Evolutionary conservation across 2,797 vertebrate species (phyloP), one percentile per base, ranked within the genome.

Genomic region (Okamejei kenojei): DNA sequence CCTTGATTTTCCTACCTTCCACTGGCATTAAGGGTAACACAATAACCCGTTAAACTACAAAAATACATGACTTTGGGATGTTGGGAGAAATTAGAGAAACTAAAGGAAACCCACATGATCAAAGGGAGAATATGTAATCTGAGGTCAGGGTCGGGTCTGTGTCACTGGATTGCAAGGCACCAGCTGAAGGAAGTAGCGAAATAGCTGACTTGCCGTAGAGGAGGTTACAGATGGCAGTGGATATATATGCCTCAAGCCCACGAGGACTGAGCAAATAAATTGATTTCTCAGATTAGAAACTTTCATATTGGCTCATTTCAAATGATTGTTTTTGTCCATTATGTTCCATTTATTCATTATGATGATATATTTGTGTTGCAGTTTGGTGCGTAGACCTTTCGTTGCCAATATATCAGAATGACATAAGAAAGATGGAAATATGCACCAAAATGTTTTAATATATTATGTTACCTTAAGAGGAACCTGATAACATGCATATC

Each of bases 261-360:
- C 29, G 15, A 74, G 38, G 26, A 45, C 58, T 92, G 90, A 92
- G 23, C 45, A 68, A 92, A 92, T 29, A 23, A 92, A 76, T 92
- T 29, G 15, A 76, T 74, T 54, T 92, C 6, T 76, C 10, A 29
- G 68, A 73, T 45, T 86, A 71, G 32, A 92, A 74, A 38, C 71
- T 92, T 92, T 92, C 90, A 74, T 92, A 76, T 92, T 76, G 38
- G 71, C 17, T 92, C 26, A 76, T 32, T 92, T 92, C n/a, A 65
- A 23, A 45, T 76, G 71, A 88, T 92, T 38, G 65, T 65, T 71
- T 11, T 19, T 90, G 65, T 38, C 23, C 10, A 17, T 23, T 19
- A 21, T 88, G 45, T 68, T 86, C 63, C 17, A 35, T 68, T 32
- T 35, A 88, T 68, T 88, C 84, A 88, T 88, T 88, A 65, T 21